Conservation (phyloP, 1,140 invertebrate genomes). For the Watersipora subatra region DNA sequence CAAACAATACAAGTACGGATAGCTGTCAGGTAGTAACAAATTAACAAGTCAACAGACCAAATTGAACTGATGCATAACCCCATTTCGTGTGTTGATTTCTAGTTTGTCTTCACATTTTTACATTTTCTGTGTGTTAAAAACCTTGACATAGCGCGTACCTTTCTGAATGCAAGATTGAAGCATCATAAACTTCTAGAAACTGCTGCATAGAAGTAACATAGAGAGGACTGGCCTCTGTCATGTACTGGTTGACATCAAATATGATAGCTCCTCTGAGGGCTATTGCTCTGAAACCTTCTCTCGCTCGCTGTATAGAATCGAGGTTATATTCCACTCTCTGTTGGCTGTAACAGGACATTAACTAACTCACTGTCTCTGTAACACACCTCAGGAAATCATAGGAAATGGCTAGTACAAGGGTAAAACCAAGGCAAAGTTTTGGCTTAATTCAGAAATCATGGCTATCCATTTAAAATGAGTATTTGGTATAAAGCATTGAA, state of each 20-base stretch:
- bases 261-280: slow-evolving; percentile 33
- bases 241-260: slow-evolving; percentile 34
- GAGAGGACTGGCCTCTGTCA: slow-evolving; percentile 30
- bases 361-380: not conserved
- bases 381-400: not conserved
- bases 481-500: too few species aligned
- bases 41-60: too few species aligned
- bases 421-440: too few species aligned
- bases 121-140: too few species aligned
- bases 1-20: too few species aligned
- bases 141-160: too few species aligned
- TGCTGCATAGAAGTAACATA: slow-evolving; percentile 32
- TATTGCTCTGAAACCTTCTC: slow-evolving; percentile 29
- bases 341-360: slow-evolving; percentile 16
- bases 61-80: not conserved
- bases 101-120: too few species aligned
- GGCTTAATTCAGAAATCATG: too few species aligned
- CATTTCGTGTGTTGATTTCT: too few species aligned
- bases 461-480: too few species aligned
- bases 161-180: slow-evolving; percentile 34
- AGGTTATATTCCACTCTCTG: slow-evolving; percentile 20
- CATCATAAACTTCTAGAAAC: slow-evolving; percentile 28
- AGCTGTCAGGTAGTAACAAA: too few species aligned
- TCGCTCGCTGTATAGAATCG: slow-evolving; percentile 23
- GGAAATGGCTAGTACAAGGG: not conserved